Evolutionary conservation across 2,888 invertebrate species (phyloP).

Genomic region (Lomographa bimaculata): DNA sequence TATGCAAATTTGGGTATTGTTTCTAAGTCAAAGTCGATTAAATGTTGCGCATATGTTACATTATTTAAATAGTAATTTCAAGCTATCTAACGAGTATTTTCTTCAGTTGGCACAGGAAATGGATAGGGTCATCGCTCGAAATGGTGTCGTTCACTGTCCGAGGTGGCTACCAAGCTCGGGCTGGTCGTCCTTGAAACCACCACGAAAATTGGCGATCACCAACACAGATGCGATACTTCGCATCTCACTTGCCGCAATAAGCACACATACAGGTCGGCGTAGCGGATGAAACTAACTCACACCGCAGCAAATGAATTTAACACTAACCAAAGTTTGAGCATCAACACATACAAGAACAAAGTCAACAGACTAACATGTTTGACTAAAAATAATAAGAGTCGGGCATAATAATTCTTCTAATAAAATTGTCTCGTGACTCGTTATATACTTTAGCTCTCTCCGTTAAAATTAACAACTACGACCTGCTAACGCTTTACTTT

Average conservation of each 20-base stretch:
- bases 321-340: conserved; percentile 38
- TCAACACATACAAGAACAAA: conserved; percentile 42
- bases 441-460: too few relatives aligned
- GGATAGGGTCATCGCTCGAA: conserved; percentile 73
- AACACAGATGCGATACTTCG: conserved; percentile 47
- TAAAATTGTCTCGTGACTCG: not conserved
- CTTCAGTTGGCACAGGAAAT: conserved; percentile 71
- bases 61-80: conserved; percentile 56
- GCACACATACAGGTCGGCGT: conserved; percentile 44
- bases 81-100: conserved; percentile 57
- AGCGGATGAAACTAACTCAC: conserved; percentile 52
- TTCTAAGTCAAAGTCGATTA: conserved; percentile 67
- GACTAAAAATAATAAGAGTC: conserved; percentile 26
- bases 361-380: conserved; percentile 56
- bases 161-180: conserved; percentile 77
- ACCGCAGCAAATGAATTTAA: conserved; percentile 35
- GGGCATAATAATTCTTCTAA: conserved; percentile 17
- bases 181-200: conserved; percentile 76
- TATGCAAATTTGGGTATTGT: conserved; percentile 69
- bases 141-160: conserved; percentile 76
- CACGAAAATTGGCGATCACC: conserved; percentile 68
- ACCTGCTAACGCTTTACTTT: too few relatives aligned
- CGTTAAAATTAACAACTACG: too few relatives aligned
- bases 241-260: conserved; percentile 44
- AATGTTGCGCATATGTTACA: conserved; percentile 56